A percentile compares a stretch with the other conserved stretches of the same genome.
phyloP scores from a whole-genome alignment of 2,797 vertebrate species.

The Cryptoprocta ferox region DNA sequence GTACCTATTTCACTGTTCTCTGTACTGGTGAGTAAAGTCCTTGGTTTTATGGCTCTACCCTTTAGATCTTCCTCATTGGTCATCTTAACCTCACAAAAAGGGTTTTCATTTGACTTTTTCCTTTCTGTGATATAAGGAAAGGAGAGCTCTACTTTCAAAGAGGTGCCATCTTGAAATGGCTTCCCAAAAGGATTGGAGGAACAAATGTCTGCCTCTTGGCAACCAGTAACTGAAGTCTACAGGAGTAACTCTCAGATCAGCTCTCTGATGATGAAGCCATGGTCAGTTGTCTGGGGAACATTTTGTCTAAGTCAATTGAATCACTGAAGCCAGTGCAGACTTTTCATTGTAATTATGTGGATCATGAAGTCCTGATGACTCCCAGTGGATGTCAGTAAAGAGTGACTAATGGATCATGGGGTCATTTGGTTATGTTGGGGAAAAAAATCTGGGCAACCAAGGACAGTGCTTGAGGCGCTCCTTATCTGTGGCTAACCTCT shows the following conservation, averaged over 20 bases:
- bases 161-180: neutral
- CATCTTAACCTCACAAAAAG: neutral
- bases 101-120: neutral
- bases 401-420: conserved; percentile 34
- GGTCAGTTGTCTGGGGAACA: neutral
- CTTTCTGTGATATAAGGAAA: neutral
- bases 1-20: neutral
- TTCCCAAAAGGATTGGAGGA: neutral
- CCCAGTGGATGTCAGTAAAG: neutral
- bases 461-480: neutral
- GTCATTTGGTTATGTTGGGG: conserved; percentile 1
- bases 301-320: neutral
- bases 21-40: neutral
- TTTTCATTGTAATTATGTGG: conserved; percentile 22
- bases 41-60: neutral
- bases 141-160: too few species aligned
- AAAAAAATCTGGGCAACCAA: neutral
- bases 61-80: neutral
- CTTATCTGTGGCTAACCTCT: neutral
- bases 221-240: neutral
- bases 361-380: neutral
- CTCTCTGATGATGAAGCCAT: neutral
- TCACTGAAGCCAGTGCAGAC: neutral
- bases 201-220: neutral
- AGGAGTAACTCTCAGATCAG: neutral